These are phyloP conservation scores for Sebastes hubbsi DNA, from an alignment of 2,797 vertebrate species.

Conservation along the genomic window DNA sequence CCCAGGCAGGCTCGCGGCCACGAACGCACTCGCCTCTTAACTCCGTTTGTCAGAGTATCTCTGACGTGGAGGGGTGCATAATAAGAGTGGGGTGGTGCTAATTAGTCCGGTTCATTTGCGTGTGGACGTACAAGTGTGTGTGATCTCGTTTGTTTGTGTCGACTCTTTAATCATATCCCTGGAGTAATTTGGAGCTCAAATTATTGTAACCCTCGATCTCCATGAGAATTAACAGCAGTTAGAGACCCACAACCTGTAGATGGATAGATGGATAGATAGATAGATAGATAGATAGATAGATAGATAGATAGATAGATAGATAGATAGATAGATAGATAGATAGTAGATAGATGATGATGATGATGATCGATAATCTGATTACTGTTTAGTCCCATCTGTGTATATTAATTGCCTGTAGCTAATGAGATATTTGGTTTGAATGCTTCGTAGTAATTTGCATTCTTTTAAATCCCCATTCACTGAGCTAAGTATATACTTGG, in stretches of 20 bases:
- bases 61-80: constrained; percentile 16
- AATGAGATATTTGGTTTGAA: constrained; percentile 62
- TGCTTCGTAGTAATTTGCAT: constrained; percentile 57
- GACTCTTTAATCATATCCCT: constrained; percentile 17
- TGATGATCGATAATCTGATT: constrained; percentile 24
- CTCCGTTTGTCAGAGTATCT: constrained; percentile 43
- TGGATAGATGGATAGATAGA: neutral
- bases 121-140: neutral
- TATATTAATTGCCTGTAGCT: constrained; percentile 49
- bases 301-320: neutral
- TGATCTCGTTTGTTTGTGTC: constrained; percentile 16
- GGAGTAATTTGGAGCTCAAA: constrained; percentile 11
- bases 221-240: constrained; percentile 35
- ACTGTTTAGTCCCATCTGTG: constrained; percentile 30
- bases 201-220: neutral
- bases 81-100: constrained; percentile 34
- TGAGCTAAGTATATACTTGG: constrained; percentile 55
- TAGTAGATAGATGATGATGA: too few relatives aligned
- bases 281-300: neutral
- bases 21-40: constrained; percentile 29
- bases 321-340: neutral
- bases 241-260: constrained; percentile 1
- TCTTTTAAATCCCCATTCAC: constrained; percentile 53
- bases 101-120: constrained; percentile 51
- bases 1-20: constrained; percentile 30